These are phyloP conservation scores for Choloepus didactylus DNA, from an alignment of 2,797 vertebrate species.

Conservation along the genomic window DNA sequence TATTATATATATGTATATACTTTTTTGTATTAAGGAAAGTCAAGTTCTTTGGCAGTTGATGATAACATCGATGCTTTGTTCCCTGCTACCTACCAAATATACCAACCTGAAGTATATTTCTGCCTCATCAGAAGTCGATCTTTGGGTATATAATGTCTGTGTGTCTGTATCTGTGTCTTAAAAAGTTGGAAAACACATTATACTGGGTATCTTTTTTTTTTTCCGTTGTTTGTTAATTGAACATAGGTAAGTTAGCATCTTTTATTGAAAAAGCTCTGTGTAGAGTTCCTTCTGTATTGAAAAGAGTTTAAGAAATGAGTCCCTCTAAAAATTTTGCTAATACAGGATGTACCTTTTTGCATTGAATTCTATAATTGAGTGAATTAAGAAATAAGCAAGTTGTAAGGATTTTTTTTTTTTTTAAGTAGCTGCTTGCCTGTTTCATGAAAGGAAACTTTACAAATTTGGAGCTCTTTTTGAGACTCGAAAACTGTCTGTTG, in stretches of 20 bases:
- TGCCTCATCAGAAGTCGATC: neutral
- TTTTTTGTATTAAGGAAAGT: conserved; percentile 30
- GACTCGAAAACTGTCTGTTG: conserved; percentile 12
- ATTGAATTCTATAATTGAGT: conserved; percentile 19
- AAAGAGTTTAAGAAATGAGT: neutral
- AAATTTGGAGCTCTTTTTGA: conserved; percentile 32
- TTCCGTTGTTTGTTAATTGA: conserved; percentile 41
- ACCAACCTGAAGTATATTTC: conserved; percentile 20
- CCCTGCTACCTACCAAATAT: neutral
- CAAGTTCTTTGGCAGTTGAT: conserved; percentile 47
- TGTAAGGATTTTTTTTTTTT: neutral
- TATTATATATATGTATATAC: neutral
- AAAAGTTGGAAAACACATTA: neutral
- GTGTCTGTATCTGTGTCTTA: neutral
- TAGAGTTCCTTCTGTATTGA: conserved; percentile 19
- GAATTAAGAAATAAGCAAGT: conserved; percentile 50
- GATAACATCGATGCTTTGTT: conserved; percentile 1
- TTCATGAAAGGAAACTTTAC: conserved; percentile 53
- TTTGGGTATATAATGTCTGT: neutral
- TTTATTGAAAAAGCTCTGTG: neutral
- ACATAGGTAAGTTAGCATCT: neutral
- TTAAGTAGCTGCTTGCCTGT: neutral
- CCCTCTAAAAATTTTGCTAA: conserved; percentile 12
- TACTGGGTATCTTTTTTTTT: conserved; percentile 28
- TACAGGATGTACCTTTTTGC: neutral